Percentiles rank a stretch among this genome's conserved stretches.
Evolutionary conservation across 2,113 vertebrate genomes (phyloP).

Genomic region (Fukomys damarensis): DNA sequence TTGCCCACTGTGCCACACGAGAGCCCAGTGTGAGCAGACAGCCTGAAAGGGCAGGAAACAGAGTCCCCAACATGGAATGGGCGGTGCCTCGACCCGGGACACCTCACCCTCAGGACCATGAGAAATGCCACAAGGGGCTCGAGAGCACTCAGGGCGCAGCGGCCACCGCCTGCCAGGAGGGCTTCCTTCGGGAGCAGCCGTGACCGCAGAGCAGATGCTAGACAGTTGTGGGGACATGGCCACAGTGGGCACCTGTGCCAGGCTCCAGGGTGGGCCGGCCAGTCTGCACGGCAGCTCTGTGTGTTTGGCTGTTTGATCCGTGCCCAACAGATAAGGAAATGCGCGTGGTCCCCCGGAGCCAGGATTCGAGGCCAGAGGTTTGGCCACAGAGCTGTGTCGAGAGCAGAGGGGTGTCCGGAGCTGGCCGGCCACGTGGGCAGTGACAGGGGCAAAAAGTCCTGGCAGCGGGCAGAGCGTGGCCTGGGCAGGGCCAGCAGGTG

Average conservation of each 20-base stretch:
- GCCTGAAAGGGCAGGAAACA: background rate
- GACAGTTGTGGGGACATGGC: too few relatives aligned
- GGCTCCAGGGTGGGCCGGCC: background rate
- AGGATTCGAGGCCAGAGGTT: background rate
- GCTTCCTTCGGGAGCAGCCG: background rate
- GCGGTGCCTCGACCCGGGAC: background rate
- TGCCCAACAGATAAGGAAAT: background rate
- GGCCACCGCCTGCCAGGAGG: background rate
- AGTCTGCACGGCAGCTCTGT: background rate
- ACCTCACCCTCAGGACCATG: background rate
- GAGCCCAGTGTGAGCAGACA: background rate
- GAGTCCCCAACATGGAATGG: background rate
- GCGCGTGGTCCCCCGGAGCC: background rate
- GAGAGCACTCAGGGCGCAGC: background rate
- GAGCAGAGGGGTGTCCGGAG: too few relatives aligned
- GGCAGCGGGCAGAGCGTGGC: background rate
- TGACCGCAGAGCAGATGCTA: too few relatives aligned
- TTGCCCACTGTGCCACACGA: background rate
- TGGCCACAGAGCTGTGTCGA: background rate
- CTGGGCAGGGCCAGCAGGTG: background rate
- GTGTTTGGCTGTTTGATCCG: background rate
- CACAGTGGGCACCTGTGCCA: background rate
- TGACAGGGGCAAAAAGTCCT: fast-evolving
- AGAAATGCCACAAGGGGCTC: background rate
- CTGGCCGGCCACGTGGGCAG: too few relatives aligned